These are phyloP conservation scores for Drosophila tanythrix DNA, from an alignment of 2,888 invertebrate species.

Conservation along the genomic window DNA sequence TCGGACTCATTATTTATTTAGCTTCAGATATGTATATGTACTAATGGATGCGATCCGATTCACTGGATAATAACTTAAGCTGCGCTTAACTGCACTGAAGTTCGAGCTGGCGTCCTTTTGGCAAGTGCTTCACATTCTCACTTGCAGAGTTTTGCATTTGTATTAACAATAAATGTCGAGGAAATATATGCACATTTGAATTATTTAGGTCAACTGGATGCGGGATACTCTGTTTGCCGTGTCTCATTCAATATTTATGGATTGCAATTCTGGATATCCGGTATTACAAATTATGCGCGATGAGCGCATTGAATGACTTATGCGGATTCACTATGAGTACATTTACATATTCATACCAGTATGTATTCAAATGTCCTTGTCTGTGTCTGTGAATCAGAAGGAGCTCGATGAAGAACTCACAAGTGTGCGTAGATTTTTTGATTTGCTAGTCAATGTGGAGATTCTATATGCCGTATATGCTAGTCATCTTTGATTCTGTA, in stretches of 20 bases:
- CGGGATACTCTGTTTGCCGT: conserved; percentile 7
- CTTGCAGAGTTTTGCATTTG: conserved; percentile 19
- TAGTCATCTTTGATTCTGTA: neutral
- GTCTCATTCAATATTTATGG: conserved; percentile 57
- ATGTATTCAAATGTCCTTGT: neutral
- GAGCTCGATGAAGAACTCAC: neutral
- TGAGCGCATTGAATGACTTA: conserved; percentile 49
- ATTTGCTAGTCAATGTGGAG: neutral
- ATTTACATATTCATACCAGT: neutral
- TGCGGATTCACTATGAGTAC: conserved; percentile 11
- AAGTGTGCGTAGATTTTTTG: neutral
- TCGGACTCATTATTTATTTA: conserved; percentile 17
- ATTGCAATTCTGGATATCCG: conserved; percentile 61
- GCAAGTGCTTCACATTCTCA: neutral
- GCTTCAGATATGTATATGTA: neutral
- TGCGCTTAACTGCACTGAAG: neutral
- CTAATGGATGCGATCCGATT: conserved; percentile 1
- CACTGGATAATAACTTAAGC: conserved; percentile 9
- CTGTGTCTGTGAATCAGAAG: neutral
- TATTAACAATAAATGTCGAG: conserved; percentile 25
- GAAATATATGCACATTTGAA: conserved; percentile 47
- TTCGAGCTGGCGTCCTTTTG: neutral
- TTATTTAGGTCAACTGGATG: conserved; percentile 13
- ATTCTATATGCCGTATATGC: conserved; percentile 1
- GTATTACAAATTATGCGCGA: conserved; percentile 58